A percentile compares a stretch with the other conserved stretches of the same genome.
phyloP scores from a whole-genome alignment of 2,113 vertebrate species.

The Burhinus bistriatus region DNA sequence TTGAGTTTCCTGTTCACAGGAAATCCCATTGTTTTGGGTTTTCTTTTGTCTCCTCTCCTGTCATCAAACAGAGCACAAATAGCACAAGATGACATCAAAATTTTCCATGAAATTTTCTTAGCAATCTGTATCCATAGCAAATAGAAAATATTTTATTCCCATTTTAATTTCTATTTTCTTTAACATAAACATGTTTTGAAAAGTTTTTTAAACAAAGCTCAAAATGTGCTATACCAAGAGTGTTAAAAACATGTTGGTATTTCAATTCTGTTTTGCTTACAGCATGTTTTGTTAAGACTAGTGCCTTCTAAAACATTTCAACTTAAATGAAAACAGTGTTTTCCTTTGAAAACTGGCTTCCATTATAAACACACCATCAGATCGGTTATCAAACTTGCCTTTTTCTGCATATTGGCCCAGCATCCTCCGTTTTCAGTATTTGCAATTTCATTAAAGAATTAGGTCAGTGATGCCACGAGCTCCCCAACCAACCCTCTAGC shows the following conservation, averaged over 20 bases:
- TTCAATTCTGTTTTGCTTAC: background rate
- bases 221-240: background rate
- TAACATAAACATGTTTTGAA: background rate
- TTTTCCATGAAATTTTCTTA: background rate
- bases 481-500: background rate
- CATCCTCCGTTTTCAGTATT: background rate
- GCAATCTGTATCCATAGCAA: background rate
- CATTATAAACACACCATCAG: background rate
- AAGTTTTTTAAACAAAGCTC: background rate
- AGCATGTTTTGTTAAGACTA: slow-evolving; percentile 1
- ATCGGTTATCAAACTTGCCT: background rate
- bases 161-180: background rate
- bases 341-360: background rate
- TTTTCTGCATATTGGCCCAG: background rate
- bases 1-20: background rate
- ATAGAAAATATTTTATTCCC: background rate
- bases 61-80: background rate
- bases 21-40: background rate
- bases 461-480: background rate
- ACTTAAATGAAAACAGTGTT: background rate
- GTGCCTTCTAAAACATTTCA: background rate
- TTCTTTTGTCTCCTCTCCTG: background rate
- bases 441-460: slow-evolving; percentile 10
- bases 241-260: background rate
- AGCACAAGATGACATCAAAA: background rate